These are phyloP conservation scores for Synergus umbraculus DNA, from an alignment of 2,888 invertebrate species.

Conservation along the genomic window DNA sequence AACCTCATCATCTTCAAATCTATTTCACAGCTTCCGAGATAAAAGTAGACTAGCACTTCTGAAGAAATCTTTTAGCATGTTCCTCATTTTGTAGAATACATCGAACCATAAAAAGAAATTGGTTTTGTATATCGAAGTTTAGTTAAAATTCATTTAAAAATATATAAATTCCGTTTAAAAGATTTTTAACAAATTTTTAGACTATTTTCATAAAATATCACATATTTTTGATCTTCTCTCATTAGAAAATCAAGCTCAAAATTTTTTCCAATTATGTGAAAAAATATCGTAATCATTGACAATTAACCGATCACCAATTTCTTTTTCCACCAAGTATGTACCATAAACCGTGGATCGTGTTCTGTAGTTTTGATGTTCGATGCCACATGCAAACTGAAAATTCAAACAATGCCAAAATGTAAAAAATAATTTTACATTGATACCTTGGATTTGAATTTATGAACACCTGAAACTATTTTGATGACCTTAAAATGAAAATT, in stretches of 20 bases:
- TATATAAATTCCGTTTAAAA: not conserved
- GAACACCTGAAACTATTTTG: not conserved
- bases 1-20: conserved; percentile 29
- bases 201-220: not conserved
- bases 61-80: not conserved
- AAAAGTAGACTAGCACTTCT: not conserved
- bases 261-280: conserved; percentile 37
- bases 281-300: conserved; percentile 23
- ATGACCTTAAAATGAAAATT: not conserved
- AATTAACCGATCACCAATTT: conserved; percentile 23
- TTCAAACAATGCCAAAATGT: conserved; percentile 33
- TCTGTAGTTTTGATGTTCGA: conserved; percentile 55
- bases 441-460: not conserved
- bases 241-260: not conserved
- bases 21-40: not conserved
- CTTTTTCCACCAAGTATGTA: conserved; percentile 39
- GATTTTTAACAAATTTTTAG: not conserved
- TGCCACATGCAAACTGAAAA: conserved; percentile 66
- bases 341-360: conserved; percentile 39
- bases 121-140: not conserved
- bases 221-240: not conserved
- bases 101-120: conserved; percentile 35
- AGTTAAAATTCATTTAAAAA: not conserved
- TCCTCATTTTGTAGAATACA: conserved; percentile 30
- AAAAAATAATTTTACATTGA: not conserved